These are phyloP conservation scores for Zonotrichia albicollis DNA, from an alignment of 2,797 vertebrate genomes.

Conservation along the genomic window DNA sequence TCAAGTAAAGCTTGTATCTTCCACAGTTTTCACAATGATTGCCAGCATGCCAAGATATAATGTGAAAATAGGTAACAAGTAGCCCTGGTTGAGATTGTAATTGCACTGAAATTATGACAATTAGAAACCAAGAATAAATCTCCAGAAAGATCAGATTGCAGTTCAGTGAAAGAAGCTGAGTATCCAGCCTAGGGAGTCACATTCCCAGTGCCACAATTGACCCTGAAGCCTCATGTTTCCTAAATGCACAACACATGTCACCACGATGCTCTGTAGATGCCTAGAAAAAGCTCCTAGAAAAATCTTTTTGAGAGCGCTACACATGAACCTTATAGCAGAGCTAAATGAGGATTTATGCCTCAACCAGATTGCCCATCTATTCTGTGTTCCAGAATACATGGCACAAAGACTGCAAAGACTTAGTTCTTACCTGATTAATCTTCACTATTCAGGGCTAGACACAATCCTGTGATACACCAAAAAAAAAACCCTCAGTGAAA, in stretches of 20 bases:
- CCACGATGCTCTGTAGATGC: neutral
- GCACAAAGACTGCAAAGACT: neutral
- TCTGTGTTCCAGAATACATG: neutral
- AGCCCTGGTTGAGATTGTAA: neutral
- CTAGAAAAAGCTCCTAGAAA: neutral
- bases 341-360: neutral
- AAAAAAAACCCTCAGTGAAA: neutral
- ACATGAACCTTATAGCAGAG: neutral
- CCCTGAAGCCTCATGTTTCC: neutral
- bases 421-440: neutral
- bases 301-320: neutral
- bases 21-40: neutral
- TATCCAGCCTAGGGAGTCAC: neutral
- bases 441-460: neutral
- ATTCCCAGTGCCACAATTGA: neutral
- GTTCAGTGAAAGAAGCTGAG: neutral
- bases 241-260: neutral
- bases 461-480: neutral
- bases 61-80: rapidly evolving
- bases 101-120: neutral
- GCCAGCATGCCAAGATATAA: neutral
- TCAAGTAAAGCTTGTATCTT: neutral
- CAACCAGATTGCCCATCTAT: neutral
- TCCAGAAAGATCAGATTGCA: neutral
- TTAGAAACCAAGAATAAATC: neutral